These are phyloP conservation scores for Austrofundulus limnaeus DNA, from an alignment of 2,113 vertebrate genomes.

Conservation along the genomic window DNA sequence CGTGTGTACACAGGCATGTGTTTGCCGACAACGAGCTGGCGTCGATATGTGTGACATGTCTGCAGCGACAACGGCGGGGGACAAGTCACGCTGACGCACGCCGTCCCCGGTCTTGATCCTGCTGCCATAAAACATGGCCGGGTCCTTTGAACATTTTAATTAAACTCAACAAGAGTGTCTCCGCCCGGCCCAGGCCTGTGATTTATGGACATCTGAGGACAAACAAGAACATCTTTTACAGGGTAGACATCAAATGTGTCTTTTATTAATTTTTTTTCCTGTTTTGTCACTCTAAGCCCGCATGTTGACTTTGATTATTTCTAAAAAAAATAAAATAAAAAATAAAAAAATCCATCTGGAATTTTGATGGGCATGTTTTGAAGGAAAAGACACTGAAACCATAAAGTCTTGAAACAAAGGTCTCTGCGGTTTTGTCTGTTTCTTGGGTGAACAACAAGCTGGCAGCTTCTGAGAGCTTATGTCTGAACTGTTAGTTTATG, in stretches of 20 bases:
- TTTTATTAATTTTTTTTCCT: conserved; percentile 71
- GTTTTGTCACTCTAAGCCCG: conserved; percentile 71
- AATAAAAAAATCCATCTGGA: conserved; percentile 74
- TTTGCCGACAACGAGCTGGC: background rate
- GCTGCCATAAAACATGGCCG: conserved; percentile 51
- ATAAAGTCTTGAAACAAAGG: conserved; percentile 80
- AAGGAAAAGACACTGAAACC: conserved; percentile 71
- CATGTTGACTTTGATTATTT: conserved; percentile 76
- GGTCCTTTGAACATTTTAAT: conserved; percentile 78
- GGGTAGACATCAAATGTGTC: conserved; percentile 73
- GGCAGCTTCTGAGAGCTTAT: conserved; percentile 65
- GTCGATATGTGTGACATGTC: conserved; percentile 55
- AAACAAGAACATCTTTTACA: conserved; percentile 78
- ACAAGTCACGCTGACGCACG: conserved; percentile 69
- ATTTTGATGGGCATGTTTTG: conserved; percentile 79
- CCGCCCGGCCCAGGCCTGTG: conserved; percentile 64
- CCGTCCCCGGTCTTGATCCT: conserved; percentile 56
- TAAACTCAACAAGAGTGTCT: conserved; percentile 75
- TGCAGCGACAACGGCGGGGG: conserved; percentile 60
- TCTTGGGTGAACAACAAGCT: conserved; percentile 69
- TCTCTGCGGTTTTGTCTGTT: conserved; percentile 75
- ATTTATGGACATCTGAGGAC: conserved; percentile 69
- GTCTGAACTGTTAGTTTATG: conserved; percentile 75
- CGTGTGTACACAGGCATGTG: conserved; percentile 31
- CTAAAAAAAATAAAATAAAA: conserved; percentile 2